Percentiles rank a stretch among this genome's conserved stretches.
Conservation (phyloP, 2,113 vertebrate species). For the Brienomyrus brachyistius region DNA sequence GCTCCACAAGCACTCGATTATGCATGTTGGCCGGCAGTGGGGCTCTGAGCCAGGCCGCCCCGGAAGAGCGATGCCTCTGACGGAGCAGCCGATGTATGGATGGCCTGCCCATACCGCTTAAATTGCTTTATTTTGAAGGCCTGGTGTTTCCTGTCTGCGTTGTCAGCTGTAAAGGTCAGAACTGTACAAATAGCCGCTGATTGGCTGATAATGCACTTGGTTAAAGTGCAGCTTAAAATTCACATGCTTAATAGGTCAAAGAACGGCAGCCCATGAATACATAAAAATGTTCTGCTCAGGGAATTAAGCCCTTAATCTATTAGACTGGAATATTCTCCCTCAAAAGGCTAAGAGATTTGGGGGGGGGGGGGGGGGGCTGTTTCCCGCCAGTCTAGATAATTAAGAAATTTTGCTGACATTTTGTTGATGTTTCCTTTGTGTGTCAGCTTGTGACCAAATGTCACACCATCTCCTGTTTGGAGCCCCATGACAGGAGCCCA, state of each 20-base stretch:
- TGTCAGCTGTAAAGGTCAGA: not conserved
- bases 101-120: not conserved
- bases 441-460: not conserved
- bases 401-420: constrained; percentile 4
- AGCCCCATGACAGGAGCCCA: not conserved
- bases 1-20: not conserved
- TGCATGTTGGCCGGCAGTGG: not conserved
- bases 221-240: constrained; percentile 4
- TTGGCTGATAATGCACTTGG: not conserved
- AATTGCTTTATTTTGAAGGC: not conserved
- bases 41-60: not conserved
- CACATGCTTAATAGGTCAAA: constrained; percentile 6
- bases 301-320: constrained; percentile 1
- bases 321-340: constrained; percentile 7
- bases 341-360: not conserved
- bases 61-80: not conserved
- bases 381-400: constrained; percentile 2
- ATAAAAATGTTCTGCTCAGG: not conserved
- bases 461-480: not conserved
- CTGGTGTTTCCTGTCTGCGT: not conserved
- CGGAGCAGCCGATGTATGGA: not conserved
- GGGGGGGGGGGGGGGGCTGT: not conserved
- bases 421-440: constrained; percentile 20
- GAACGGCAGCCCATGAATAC: not conserved
- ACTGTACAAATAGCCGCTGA: not conserved